Conservation (phyloP, 2,888 invertebrate genomes). For the Ectropis crepuscularia region DNA sequence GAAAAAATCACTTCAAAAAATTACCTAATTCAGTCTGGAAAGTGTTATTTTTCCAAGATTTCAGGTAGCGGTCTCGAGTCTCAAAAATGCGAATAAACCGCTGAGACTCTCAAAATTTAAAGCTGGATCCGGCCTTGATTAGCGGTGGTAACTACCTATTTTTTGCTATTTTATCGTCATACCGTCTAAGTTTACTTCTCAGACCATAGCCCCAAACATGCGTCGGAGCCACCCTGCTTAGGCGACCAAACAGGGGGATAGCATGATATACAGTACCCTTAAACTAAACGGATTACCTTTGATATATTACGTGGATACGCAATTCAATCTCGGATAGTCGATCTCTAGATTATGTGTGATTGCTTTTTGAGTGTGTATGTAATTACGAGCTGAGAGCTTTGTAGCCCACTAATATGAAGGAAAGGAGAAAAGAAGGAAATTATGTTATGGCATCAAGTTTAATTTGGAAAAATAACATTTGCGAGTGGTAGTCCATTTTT, state of each 20-base stretch:
- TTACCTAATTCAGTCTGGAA: too few relatives aligned
- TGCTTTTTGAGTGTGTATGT: conserved; percentile 69
- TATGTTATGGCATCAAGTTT: background rate
- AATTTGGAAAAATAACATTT: background rate
- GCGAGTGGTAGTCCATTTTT: too few relatives aligned
- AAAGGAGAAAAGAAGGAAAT: conserved; percentile 3
- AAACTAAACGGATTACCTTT: conserved; percentile 84
- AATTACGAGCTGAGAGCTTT: conserved; percentile 52
- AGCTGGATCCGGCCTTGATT: too few relatives aligned
- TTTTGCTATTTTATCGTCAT: background rate
- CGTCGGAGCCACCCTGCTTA: conserved; percentile 78
- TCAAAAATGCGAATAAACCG: too few relatives aligned
- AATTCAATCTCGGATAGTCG: conserved; percentile 82
- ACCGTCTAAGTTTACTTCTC: conserved; percentile 38
- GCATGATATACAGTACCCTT: conserved; percentile 82
- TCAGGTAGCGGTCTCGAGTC: too few relatives aligned
- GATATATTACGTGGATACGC: conserved; percentile 81
- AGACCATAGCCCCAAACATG: conserved; percentile 65
- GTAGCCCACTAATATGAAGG: conserved; percentile 34
- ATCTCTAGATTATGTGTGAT: conserved; percentile 66
- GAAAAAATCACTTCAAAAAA: too few relatives aligned
- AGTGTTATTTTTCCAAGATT: too few relatives aligned
- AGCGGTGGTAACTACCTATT: background rate
- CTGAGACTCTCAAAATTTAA: too few relatives aligned
- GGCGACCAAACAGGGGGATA: conserved; percentile 77